Evolutionary conservation across 1,140 invertebrate species (phyloP).

Genomic region (Anthonomus grandis): DNA sequence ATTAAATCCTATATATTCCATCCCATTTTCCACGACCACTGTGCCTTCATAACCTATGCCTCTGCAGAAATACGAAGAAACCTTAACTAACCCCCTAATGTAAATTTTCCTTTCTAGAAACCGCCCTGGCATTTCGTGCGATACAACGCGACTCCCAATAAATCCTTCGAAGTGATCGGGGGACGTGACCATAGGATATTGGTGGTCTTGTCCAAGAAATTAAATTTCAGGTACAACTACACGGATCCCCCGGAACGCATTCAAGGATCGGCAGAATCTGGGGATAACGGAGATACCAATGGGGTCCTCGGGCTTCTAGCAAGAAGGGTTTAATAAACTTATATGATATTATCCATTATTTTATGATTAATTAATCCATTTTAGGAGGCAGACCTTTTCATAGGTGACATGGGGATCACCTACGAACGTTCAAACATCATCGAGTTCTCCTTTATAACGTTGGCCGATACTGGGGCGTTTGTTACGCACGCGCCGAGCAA

Average conservation of each 20-base stretch:
- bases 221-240: conserved; percentile 67
- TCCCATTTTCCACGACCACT: no score
- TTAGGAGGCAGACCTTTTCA: conserved; percentile 65
- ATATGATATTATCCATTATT: neutral
- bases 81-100: no score
- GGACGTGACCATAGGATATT: conserved; percentile 66
- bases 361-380: no score
- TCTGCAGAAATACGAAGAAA: no score
- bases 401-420: conserved; percentile 66
- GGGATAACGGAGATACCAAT: conserved; percentile 61
- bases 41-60: no score
- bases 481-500: conserved; percentile 65
- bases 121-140: conserved; percentile 70
- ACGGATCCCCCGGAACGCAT: conserved; percentile 66
- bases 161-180: conserved; percentile 59
- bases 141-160: conserved; percentile 52
- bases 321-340: conserved; percentile 52
- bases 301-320: conserved; percentile 67
- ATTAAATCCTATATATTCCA: no score
- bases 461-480: conserved; percentile 69
- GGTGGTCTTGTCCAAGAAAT: conserved; percentile 56
- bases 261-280: conserved; percentile 60
- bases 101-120: conserved; percentile 58
- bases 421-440: conserved; percentile 63
- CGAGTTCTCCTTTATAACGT: conserved; percentile 68